phyloP scores from a whole-genome alignment of 2,888 invertebrate species.

The Heteromyza rotundicornis region DNA sequence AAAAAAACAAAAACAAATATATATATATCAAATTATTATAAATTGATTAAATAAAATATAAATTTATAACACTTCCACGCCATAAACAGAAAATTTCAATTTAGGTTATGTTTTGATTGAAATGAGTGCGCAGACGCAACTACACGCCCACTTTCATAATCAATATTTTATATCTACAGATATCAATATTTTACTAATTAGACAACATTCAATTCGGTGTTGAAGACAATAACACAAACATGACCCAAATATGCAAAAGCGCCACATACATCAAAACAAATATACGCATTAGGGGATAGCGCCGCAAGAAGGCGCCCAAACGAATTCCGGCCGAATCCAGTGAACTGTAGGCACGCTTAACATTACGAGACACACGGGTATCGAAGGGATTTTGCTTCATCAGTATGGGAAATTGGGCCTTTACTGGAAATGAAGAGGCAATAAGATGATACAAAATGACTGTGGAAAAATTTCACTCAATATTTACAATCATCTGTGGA shows the following conservation, averaged over 20 bases:
- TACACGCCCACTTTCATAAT: too few relatives aligned
- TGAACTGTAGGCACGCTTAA: slow-evolving; percentile 78
- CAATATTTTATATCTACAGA: too few relatives aligned
- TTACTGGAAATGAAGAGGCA: slow-evolving; percentile 65
- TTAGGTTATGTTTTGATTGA: too few relatives aligned
- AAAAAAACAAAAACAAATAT: too few relatives aligned
- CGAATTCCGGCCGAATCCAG: slow-evolving; percentile 80
- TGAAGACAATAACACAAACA: slow-evolving; percentile 78
- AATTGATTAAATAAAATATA: neutral
- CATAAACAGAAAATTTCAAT: neutral
- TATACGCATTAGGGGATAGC: slow-evolving; percentile 82
- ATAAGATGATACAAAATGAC: slow-evolving; percentile 35
- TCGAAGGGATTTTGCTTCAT: slow-evolving; percentile 79
- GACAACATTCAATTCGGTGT: slow-evolving; percentile 54
- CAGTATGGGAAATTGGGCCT: slow-evolving; percentile 73
- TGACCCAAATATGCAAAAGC: slow-evolving; percentile 83
- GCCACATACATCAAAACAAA: slow-evolving; percentile 86
- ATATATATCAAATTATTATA: neutral
- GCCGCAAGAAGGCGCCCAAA: slow-evolving; percentile 77
- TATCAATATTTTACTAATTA: too few relatives aligned
- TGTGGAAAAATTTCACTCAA: too few relatives aligned
- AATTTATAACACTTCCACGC: neutral
- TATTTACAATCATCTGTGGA: slow-evolving; percentile 71
- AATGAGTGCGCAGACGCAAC: too few relatives aligned
- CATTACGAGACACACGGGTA: slow-evolving; percentile 74